Evolutionary conservation across 2,797 vertebrate genomes (phyloP).

Genomic region (Nothura maculosa): DNA sequence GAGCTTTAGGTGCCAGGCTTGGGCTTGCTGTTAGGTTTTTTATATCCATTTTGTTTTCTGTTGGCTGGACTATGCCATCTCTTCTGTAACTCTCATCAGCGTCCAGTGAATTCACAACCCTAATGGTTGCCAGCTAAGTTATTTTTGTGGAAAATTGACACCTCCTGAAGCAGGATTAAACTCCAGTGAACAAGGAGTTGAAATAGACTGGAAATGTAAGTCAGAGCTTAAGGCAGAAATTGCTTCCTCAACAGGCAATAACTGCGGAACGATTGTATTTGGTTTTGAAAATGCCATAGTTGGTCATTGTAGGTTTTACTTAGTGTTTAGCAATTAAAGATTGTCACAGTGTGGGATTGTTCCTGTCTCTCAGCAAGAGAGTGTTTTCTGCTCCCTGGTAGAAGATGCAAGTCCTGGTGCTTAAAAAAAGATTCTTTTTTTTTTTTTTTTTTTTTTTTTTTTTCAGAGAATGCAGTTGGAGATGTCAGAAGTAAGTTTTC

Average conservation of each 20-base stretch:
- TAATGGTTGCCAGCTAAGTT: conserved; percentile 76
- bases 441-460: not conserved
- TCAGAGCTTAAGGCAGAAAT: conserved; percentile 41
- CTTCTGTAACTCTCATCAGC: not conserved
- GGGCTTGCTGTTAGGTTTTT: conserved; percentile 2
- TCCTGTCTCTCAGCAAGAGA: conserved; percentile 12
- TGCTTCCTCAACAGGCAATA: conserved; percentile 50
- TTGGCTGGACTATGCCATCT: not conserved
- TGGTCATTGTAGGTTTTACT: conserved; percentile 28
- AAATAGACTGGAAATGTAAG: conserved; percentile 66
- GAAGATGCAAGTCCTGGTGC: not conserved
- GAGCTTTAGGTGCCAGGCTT: conserved; percentile 11
- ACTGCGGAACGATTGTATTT: conserved; percentile 40
- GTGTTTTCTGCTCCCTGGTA: not conserved
- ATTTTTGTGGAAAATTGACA: conserved; percentile 81
- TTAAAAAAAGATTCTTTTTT: not conserved
- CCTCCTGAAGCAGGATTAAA: conserved; percentile 67
- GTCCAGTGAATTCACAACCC: conserved; percentile 46
- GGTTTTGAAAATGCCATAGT: conserved; percentile 46
- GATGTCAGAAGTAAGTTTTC: not conserved
- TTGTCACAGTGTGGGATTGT: conserved; percentile 17
- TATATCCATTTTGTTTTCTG: not conserved
- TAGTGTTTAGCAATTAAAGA: conserved; percentile 58
- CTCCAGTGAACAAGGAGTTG: conserved; percentile 52
- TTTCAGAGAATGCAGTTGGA: not conserved